Base-by-base conservation (phyloP, 2,888 invertebrate species). In the Polietes domitor region DNA sequence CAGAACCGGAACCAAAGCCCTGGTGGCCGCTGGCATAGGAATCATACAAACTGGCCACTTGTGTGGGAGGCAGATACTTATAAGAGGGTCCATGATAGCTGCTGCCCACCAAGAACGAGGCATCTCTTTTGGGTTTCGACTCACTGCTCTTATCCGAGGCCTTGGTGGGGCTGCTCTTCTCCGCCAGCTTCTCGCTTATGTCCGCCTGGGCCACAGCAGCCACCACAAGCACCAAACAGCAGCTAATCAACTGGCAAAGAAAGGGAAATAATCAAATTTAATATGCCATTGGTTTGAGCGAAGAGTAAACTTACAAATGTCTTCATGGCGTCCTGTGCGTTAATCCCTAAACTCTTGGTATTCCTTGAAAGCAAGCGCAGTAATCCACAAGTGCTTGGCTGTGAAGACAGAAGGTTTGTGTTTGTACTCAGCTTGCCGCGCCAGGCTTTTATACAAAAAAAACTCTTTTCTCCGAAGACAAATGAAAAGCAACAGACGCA, bases 41-140 rank as follows among this genome's bases (percentile, higher is more conserved):
- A 50, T 78, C 68, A 73, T 76, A 81, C 6, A 58, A 24, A 12
- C 47, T 74, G 53, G 73, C 65, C 15, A 28, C 32, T 0, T 81
- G 12, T 0, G 85, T 75, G 1, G 90, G 90, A 4, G 90, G 90
- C 85, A 90, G 74, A 26, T 90, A 90, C 73, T 89, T 90, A 79
- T 90, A 88, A 5, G 90, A 89, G 70, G 90, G 90, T 32, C 90
- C 90, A 77, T 90, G 88, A 37, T 89, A 90, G n/a, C 86, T 82
- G 28, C 28, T n/a, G 61, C 89, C 88, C 47, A 84, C 87, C 53
- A 87, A 86, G 0, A 89, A 26, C 0, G 88, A 87, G 3, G 89
- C 90, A 63, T 90, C 90, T 24, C 90, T 87, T 78, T 90, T 89
- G 4, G 87, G 85, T 37, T 90, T 90, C 15, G 61, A 58, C 37